Conservation (phyloP, 2,888 invertebrate genomes). For the Acrocyrtus sp. region DNA sequence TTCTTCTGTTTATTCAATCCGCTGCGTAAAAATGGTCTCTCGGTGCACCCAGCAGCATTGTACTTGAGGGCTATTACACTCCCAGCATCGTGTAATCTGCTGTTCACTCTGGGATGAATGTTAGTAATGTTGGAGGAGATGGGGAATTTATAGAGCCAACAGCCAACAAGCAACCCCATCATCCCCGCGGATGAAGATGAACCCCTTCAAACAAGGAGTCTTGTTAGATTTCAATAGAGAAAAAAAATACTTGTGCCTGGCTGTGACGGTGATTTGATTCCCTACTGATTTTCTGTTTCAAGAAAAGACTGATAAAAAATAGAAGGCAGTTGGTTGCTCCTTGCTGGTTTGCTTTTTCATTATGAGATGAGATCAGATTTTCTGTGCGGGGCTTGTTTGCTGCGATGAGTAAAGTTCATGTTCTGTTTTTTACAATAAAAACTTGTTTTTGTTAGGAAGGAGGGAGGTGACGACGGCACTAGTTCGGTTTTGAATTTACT, state of each 20-base stretch:
- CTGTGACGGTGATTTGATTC: slow-evolving; percentile 28
- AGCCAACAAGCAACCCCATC: background rate
- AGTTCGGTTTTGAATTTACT: slow-evolving; percentile 22
- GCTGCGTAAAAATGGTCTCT: slow-evolving; percentile 13
- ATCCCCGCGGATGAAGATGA: no score
- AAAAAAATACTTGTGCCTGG: slow-evolving; percentile 14
- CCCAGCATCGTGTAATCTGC: slow-evolving; percentile 47
- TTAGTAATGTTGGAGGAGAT: slow-evolving; percentile 19
- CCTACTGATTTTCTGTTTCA: slow-evolving; percentile 43
- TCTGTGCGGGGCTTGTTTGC: background rate
- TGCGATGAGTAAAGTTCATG: background rate
- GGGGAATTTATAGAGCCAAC: no score
- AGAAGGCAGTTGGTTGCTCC: background rate
- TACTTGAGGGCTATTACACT: slow-evolving; percentile 45
- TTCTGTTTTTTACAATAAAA: background rate
- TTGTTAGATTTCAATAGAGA: no score
- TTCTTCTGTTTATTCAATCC: slow-evolving; percentile 41
- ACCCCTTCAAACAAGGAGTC: background rate
- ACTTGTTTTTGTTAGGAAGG: background rate
- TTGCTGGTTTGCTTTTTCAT: background rate
- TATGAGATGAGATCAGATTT: background rate
- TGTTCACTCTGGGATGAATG: slow-evolving; percentile 35
- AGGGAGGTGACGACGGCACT: slow-evolving; percentile 39
- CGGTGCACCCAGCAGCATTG: slow-evolving; percentile 18
- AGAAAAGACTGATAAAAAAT: no score